These are phyloP conservation scores for Drosophila rufa DNA, from an alignment of 1,140 invertebrate species.

Conservation along the genomic window DNA sequence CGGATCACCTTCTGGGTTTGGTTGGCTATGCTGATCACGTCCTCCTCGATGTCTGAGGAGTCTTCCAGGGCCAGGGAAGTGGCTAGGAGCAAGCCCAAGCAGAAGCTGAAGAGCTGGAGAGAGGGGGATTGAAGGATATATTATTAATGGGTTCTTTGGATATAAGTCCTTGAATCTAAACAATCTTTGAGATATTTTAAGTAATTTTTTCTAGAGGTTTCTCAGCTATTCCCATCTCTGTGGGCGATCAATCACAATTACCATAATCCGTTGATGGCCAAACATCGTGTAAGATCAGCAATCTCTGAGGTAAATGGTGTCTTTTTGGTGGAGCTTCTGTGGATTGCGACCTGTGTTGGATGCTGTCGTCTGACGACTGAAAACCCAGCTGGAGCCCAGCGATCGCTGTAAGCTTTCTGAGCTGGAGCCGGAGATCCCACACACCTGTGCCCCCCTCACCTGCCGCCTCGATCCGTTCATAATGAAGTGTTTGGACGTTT, in stretches of 20 bases:
- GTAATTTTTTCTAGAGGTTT: not conserved
- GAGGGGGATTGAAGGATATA: too few species aligned
- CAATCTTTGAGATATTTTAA: not conserved
- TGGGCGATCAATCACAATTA: constrained; percentile 69
- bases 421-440: constrained; percentile 35
- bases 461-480: constrained; percentile 34
- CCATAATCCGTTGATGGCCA: constrained; percentile 60
- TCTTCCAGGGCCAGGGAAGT: constrained; percentile 27
- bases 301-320: constrained; percentile 2
- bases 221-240: not conserved
- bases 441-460: constrained; percentile 9
- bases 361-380: constrained; percentile 78
- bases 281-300: constrained; percentile 62
- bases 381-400: constrained; percentile 22
- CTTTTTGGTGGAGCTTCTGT: constrained; percentile 32
- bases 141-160: too few species aligned
- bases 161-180: not conserved
- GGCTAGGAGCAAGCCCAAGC: constrained; percentile 13
- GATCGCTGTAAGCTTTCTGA: constrained; percentile 74
- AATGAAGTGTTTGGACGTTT: constrained; percentile 59
- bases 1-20: constrained; percentile 78
- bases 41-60: constrained; percentile 64
- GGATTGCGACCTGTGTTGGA: constrained; percentile 71
- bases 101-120: constrained; percentile 39
- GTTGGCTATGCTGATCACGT: constrained; percentile 74